phyloP scores from a whole-genome alignment of 2,888 invertebrate species.

The Heliconius charithonia region DNA sequence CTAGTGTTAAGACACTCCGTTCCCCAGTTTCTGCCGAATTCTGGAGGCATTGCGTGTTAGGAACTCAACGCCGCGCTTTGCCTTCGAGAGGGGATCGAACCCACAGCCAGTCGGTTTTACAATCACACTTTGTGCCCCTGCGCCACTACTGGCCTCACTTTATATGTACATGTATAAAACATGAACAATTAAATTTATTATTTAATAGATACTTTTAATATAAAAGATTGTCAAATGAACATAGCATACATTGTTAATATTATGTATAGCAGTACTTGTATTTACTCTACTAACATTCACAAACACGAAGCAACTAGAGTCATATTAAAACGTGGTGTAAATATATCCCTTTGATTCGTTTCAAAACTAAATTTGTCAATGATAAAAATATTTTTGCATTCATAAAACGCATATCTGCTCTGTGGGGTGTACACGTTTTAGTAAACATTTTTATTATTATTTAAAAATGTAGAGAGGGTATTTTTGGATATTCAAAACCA shows the following conservation, averaged over 20 bases:
- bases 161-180: too few species aligned
- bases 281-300: neutral
- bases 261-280: neutral
- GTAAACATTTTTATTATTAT: conserved; percentile 2
- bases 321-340: conserved; percentile 10
- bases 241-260: neutral
- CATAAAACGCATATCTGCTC: neutral
- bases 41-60: too few species aligned
- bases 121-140: too few species aligned
- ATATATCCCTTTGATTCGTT: conserved; percentile 28
- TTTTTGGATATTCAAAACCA: neutral
- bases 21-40: too few species aligned
- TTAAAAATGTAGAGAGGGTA: neutral
- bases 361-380: conserved; percentile 13
- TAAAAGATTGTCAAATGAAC: neutral
- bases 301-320: conserved; percentile 1
- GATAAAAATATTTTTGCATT: conserved; percentile 21
- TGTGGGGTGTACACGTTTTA: neutral
- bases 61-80: too few species aligned
- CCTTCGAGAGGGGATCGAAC: too few species aligned
- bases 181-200: too few species aligned
- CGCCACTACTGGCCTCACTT: too few species aligned
- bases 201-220: neutral
- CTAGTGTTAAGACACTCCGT: too few species aligned
- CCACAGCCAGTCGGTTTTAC: too few species aligned